Evolutionary conservation across 2,888 invertebrate genomes (phyloP), one percentile per base, ranked within the genome.

Genomic region (Hirtodrosophila cameraria): DNA sequence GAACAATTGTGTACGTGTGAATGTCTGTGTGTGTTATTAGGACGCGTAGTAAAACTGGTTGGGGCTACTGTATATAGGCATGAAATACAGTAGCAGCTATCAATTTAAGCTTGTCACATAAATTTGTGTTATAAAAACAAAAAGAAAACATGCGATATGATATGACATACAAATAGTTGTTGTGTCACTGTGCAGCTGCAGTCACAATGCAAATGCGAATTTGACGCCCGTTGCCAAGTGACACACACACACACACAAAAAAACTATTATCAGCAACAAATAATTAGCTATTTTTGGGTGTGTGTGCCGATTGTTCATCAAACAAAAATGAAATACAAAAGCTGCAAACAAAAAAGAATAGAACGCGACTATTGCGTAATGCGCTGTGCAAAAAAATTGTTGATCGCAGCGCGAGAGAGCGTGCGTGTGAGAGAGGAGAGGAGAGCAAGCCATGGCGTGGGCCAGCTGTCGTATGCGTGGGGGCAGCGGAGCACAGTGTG

Each of bases 291-390:
- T 27, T 15, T 13, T n/a, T 42, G 25, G 16, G 8, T 49, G 42
- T 43, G 38, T 58, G 39, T 28, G 39, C 42, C 18, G 15, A 20
- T 8, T 31, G 39, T 35, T 42, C 25, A 23, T 42, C 62, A 71
- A 67, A 77, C 70, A 71, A 58, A 69, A 27, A 25, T 50, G 16
- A 54, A 65, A 53, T 20, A 57, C 16, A 55, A 9, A 50, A 20
- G 38, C 54, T 15, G 43, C 63, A 63, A 60, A 57, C 53, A 62
- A 28, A 69, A 38, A 48, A 49, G 27, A 28, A 45, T 18, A 35
- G 48, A 82, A 63, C 73, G 80, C 74, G 66, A 67, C 67, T 76
- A 72, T 82, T 82, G 84, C 81, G 86, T 82, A 82, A 82, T n/a
- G n/a, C 75, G 50, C 49, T 63, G 45, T 64, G 69, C 68, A 62